phyloP scores from a whole-genome alignment of 1,140 invertebrate species.

The Dendrolimus kikuchii region DNA sequence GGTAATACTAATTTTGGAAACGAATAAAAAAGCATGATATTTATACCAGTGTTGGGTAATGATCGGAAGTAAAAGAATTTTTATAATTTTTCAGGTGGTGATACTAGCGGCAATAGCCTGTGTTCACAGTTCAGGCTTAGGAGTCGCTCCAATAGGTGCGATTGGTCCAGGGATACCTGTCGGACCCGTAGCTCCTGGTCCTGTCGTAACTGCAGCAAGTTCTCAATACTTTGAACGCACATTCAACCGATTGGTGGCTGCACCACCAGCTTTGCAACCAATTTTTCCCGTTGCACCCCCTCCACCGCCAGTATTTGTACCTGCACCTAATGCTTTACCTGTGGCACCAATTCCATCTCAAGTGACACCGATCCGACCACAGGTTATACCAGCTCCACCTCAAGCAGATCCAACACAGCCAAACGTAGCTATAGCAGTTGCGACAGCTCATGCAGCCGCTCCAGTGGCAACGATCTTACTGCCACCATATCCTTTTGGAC shows the following conservation, averaged over 20 bases:
- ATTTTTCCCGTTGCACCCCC: constrained; percentile 24
- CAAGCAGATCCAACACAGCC: constrained; percentile 27
- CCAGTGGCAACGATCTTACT: constrained; percentile 55
- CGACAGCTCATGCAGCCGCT: constrained; percentile 55
- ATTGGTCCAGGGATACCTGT: background rate
- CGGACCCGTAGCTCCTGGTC: constrained; percentile 22
- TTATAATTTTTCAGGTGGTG: constrained; percentile 36
- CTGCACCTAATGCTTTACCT: constrained; percentile 15
- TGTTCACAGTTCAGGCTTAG: too few species aligned
- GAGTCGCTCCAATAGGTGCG: background rate
- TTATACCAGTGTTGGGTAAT: constrained; percentile 4
- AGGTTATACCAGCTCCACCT: constrained; percentile 1
- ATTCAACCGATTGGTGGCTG: constrained; percentile 72
- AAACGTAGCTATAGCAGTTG: constrained; percentile 56
- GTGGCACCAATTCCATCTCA: constrained; percentile 24
- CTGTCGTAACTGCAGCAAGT: constrained; percentile 75
- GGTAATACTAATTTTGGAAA: constrained; percentile 32
- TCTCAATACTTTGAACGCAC: constrained; percentile 78
- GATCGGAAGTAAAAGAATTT: background rate
- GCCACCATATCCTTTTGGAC: constrained; percentile 56
- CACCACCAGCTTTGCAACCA: constrained; percentile 22
- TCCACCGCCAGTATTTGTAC: constrained; percentile 19
- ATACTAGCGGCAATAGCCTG: constrained; percentile 23
- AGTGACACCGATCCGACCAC: background rate
- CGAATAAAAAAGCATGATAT: constrained; percentile 4